Base-by-base conservation (phyloP, 2,888 invertebrate genomes). In the Lutraria lutraria region DNA sequence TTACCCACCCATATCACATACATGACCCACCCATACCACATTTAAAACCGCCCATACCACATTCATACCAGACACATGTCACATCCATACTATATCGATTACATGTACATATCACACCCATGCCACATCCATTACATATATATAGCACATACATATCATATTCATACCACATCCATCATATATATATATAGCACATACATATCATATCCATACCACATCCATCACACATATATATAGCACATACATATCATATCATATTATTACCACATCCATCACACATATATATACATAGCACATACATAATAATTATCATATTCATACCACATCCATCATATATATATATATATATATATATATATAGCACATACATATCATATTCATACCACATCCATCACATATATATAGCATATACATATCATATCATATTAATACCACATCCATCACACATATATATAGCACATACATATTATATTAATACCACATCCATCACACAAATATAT, bases 211-310 rank as follows among this genome's bases (percentile, higher is more conserved):
- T 15, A 56, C 13, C 56, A 19, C 19, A 56, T 56, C 1, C 56
- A 56, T n/a, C n/a, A n/a, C n/a, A n/a, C n/a, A n/a, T n/a, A n/a
- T n/a, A n/a, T n/a, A n/a, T n/a, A n/a, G n/a, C 2, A 56, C 56
- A 43, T 98, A 97, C 97, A 97, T n/a, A n/a, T n/a, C n/a, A 96
- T 29, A 79, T n/a, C 29, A 34, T 34, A n/a, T 25, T n/a, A n/a
- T 3, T 6, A n/a, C 12, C 25, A n/a, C n/a, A 8, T 16, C 13
- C 56, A 56, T 15, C 1, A 2, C 56, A 19, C 19, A 56, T 16
- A 56, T 13, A 56, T 2, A 56, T 13, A n/a, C 56, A 56, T 15
- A 56, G 0, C 56, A 19, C 19, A 56, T 56, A 16, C 56, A 56
- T 15, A 56, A 43, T 82, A 15, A 13, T n/a, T 29, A 79, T n/a